Evolutionary conservation across 2,113 vertebrate genomes (phyloP), one percentile per base, ranked within the genome.

Genomic region (Brachyhypopomus gauderio): DNA sequence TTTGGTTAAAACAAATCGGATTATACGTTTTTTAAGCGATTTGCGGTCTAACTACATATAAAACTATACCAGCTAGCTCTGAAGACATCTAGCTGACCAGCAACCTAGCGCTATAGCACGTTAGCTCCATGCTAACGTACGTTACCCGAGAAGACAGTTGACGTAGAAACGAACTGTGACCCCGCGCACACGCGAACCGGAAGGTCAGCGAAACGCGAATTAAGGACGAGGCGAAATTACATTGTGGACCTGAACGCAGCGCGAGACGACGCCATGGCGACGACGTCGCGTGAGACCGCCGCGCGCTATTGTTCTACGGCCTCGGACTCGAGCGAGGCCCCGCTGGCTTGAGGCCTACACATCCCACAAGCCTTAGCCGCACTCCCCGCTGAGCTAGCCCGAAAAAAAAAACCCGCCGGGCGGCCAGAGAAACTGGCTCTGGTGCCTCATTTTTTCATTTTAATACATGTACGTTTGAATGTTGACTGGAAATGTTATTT

Each of bases 301-400:
- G n/a, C n/a, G 5, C 63, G 80, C 80, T 77, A 79, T 79, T 82
- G 79, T 88, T 88, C 67, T 81, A 64, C 58, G 69, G 84, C 45
- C 45, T 52, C 45, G 7, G 14, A 81, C 4, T 30, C 16, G 64
- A 74, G 58, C 82, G 14, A 85, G 87, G 87, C 71, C 79, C 45
- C 16, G 64, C 30, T 71, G 82, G 88, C 52, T 79, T 64, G 79
- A 85, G 88, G 89, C 89, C 88, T 88, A 85, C 89, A 88, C 80
- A 80, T 77, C 16, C 72, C 52, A 78, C 70, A 78, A 84, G 22
- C 76, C 66, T 74, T 27, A 55, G 36, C 27, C 52, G 9, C 45
- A 3, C 2, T 14, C 85, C 84, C 62, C 41, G 58, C 22, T 45
- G 30, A 30, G 30, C 30, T 30, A 30, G 30, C 30, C 30, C n/a